Conservation (phyloP, 2,888 invertebrate genomes). For the Chrysopilus asiliformis region DNA sequence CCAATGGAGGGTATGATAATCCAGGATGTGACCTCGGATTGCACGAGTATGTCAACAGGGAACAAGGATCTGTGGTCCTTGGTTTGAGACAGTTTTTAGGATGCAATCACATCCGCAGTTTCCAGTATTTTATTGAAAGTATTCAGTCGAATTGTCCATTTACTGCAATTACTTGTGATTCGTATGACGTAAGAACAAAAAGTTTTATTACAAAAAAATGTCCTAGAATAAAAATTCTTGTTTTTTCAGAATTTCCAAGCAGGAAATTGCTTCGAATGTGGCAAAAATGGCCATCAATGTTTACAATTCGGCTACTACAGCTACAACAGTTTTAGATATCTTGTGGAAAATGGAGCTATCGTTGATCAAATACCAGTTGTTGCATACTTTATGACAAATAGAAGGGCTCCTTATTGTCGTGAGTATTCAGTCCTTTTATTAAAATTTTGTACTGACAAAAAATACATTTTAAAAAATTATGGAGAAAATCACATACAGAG, state of each 20-base stretch:
- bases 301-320: slow-evolving; percentile 57
- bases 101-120: slow-evolving; percentile 78
- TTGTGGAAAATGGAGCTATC: slow-evolving; percentile 37
- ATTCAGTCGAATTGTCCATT: slow-evolving; percentile 66
- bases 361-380: slow-evolving; percentile 41
- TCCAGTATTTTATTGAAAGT: slow-evolving; percentile 73
- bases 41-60: slow-evolving; percentile 44
- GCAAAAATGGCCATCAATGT: slow-evolving; percentile 48
- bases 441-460: too few relatives aligned
- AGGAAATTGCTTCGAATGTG: slow-evolving; percentile 59
- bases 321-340: slow-evolving; percentile 39
- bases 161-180: slow-evolving; percentile 62
- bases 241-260: slow-evolving; percentile 46
- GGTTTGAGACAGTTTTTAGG: slow-evolving; percentile 47
- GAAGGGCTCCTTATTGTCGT: slow-evolving; percentile 63
- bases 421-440: too few relatives aligned
- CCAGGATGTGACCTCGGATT: slow-evolving; percentile 52
- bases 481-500: too few relatives aligned
- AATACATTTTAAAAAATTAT: too few relatives aligned
- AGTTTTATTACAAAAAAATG: not conserved
- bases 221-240: not conserved
- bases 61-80: slow-evolving; percentile 46
- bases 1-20: slow-evolving; percentile 75
- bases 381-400: slow-evolving; percentile 61
- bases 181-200: slow-evolving; percentile 55